Evolutionary conservation across 2,888 invertebrate species (phyloP).

Genomic region (Cremastobaeus sp.): DNA sequence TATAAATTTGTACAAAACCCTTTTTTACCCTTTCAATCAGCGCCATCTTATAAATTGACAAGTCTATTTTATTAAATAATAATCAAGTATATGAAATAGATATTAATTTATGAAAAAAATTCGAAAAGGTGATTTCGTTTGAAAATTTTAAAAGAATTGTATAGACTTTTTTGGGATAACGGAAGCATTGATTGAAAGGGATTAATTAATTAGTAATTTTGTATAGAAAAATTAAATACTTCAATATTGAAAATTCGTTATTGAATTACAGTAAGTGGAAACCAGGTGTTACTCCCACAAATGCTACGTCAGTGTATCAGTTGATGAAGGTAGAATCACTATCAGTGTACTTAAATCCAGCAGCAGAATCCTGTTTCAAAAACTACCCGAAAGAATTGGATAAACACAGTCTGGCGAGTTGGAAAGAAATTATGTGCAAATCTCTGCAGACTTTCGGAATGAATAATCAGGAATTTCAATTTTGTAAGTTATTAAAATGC

Average conservation of each 20-base stretch:
- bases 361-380: slow-evolving; percentile 74
- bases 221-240: too few species aligned
- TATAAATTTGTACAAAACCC: too few species aligned
- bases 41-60: too few species aligned
- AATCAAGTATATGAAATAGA: too few species aligned
- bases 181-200: too few species aligned
- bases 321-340: slow-evolving; percentile 87
- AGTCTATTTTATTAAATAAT: too few species aligned
- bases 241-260: not conserved
- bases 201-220: too few species aligned
- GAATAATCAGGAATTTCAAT: slow-evolving; percentile 88
- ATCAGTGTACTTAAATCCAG: slow-evolving; percentile 88
- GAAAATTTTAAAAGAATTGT: too few species aligned
- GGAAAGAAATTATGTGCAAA: slow-evolving; percentile 87
- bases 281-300: slow-evolving; percentile 82
- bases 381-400: slow-evolving; percentile 68
- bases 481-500: slow-evolving; percentile 82
- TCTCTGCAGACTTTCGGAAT: slow-evolving; percentile 88
- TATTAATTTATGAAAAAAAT: too few species aligned
- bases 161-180: too few species aligned
- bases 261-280: slow-evolving; percentile 85
- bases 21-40: too few species aligned
- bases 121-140: too few species aligned
- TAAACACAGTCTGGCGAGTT: slow-evolving; percentile 82
- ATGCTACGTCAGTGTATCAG: slow-evolving; percentile 84